These are phyloP conservation scores for Drosophila asahinai DNA, from an alignment of 1,140 invertebrate species.

Conservation along the genomic window DNA sequence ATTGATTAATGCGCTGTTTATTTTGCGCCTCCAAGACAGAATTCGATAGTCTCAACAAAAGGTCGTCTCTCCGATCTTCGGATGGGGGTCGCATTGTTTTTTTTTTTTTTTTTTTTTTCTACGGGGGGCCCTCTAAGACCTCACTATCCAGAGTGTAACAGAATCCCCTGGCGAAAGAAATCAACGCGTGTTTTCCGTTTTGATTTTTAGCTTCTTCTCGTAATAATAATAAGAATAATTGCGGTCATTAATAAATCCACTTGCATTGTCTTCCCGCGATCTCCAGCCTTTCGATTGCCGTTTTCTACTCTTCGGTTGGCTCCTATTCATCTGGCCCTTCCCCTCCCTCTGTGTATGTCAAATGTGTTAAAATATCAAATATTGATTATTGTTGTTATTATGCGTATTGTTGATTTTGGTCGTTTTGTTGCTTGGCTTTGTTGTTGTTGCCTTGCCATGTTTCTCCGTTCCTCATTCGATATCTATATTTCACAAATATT, in stretches of 20 bases:
- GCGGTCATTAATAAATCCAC: conserved; percentile 82
- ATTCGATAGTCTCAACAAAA: conserved; percentile 53
- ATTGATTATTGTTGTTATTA: conserved; percentile 80
- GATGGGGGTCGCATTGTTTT: conserved; percentile 57
- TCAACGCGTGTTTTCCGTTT: conserved; percentile 67
- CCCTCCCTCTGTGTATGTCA: conserved; percentile 46
- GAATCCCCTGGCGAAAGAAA: conserved; percentile 59
- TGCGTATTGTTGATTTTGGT: conserved; percentile 59
- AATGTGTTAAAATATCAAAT: conserved; percentile 83
- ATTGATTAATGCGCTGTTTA: conserved; percentile 83
- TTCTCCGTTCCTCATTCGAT: conserved; percentile 45
- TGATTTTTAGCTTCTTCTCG: conserved; percentile 61
- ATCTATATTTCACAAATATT: conserved; percentile 76
- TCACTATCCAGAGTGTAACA: conserved; percentile 63
- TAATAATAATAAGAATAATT: conserved; percentile 84
- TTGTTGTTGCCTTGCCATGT: conserved; percentile 42
- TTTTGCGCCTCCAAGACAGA: conserved; percentile 73
- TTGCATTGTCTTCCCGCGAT: conserved; percentile 69
- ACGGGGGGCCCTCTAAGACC: conserved; percentile 69
- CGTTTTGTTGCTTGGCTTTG: conserved; percentile 27
- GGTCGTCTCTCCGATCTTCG: conserved; percentile 27
- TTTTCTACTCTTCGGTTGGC: conserved; percentile 20
- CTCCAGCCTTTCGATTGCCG: conserved; percentile 36
- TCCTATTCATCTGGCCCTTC: conserved; percentile 13
- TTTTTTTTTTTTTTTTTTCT: conserved; percentile 30